A percentile compares a stretch with the other conserved stretches of the same genome.
Conservation (phyloP, 2,113 vertebrate species). For the Triplophysa rosa region DNA sequence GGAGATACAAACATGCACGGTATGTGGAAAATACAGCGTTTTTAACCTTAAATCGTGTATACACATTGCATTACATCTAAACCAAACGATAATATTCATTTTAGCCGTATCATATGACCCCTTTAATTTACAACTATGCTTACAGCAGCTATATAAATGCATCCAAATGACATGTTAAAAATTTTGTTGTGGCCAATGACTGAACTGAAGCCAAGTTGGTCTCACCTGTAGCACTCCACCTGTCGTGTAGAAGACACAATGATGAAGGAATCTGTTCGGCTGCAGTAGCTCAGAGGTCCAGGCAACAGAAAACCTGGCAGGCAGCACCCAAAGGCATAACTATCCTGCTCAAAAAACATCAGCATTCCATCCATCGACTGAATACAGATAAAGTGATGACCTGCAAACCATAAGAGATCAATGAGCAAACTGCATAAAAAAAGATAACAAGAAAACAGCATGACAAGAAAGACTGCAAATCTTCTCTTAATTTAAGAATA, state of each 20-base stretch:
- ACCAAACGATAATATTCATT: too few relatives aligned
- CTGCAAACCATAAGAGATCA: constrained; percentile 66
- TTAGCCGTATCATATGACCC: too few relatives aligned
- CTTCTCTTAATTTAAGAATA: too few relatives aligned
- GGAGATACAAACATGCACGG: too few relatives aligned
- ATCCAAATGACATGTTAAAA: too few relatives aligned
- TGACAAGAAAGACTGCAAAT: too few relatives aligned
- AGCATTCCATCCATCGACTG: constrained; percentile 98
- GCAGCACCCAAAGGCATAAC: constrained; percentile 90
- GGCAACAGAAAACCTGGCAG: constrained; percentile 92
- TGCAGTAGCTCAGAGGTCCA: constrained; percentile 88
- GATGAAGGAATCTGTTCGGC: constrained; percentile 91
- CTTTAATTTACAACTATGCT: too few relatives aligned
- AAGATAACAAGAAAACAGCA: background rate
- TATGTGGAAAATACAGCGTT: too few relatives aligned
- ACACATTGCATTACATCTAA: too few relatives aligned
- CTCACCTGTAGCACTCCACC: constrained; percentile 95
- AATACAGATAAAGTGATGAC: constrained; percentile 93
- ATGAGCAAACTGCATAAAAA: background rate
- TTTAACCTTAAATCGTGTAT: too few relatives aligned
- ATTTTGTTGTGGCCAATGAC: too few relatives aligned
- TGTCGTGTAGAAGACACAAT: constrained; percentile 88
- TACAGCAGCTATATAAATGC: too few relatives aligned
- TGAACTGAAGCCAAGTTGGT: constrained; percentile 22
- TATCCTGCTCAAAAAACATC: constrained; percentile 98